Base-by-base conservation (phyloP, 2,797 vertebrate species). In the Pseudotriccus pelzelni region DNA sequence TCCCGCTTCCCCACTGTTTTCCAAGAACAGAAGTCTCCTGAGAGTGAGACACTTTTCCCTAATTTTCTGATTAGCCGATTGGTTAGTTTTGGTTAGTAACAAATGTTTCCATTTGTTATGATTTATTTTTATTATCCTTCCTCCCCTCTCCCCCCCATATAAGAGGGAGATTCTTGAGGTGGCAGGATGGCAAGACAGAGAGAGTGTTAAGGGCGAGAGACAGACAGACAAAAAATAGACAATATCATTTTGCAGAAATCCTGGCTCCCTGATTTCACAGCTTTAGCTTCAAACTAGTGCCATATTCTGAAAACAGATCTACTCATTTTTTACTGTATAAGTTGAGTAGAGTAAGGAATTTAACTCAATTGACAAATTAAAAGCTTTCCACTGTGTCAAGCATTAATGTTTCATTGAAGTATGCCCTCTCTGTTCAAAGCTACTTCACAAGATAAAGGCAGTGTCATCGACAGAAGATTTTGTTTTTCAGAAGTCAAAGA, bases 71-170 rank as follows among this genome's bases (percentile, higher is more conserved):
- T 95, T 85, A 88, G 39, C 11, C 47, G 53, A 46, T 94, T 85
- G 68, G 60, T 95, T 96, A 94, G 94, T 70, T 82, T n/a, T n/a
- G n/a, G n/a, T n/a, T n/a, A n/a, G n/a, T n/a, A n/a, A n/a, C 63
- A 95, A 75, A 70, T 73, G 43, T 95, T 97, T 94, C 77, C 79
- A 95, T 95, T 95, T 96, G 32, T n/a, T 93, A 62, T n/a, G 23
- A 81, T 69, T 94, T 94, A 68, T 95, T 97, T 92, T 90, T 93
- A 56, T 79, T 81, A 60, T 86, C 81, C 41, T 93, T 37, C 11
- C 52, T 6, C 44, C 44, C 12, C 39, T 34, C 11, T 16, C 22
- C 43, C 22, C 43, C 69, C n/a, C 74, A 59, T 74, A 78, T 6
- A 36, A 75, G 25, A 77, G 5, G 55, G 10, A 95, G 24, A 70